Evolutionary conservation across 1,140 invertebrate genomes (phyloP), one percentile per base, ranked within the genome.

Genomic region (Stegodyphus dumicola): DNA sequence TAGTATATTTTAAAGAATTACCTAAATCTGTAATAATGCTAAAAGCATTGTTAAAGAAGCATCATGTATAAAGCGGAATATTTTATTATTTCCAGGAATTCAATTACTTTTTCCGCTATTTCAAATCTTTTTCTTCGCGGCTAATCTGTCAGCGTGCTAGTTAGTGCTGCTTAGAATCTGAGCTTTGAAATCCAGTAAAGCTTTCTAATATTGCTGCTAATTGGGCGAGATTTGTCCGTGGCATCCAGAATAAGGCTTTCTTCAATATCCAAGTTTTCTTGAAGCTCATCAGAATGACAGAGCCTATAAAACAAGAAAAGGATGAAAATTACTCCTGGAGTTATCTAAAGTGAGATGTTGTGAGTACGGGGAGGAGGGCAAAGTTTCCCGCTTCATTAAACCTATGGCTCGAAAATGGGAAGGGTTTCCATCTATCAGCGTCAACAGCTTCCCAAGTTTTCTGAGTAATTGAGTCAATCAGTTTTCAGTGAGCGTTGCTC

Each of bases 401-500:
- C 84, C 69, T 56, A 86, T 86, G 76, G 75, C 75, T 78, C 84
- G 75, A 77, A 78, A 78, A 86, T 70, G 76, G 80, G 76, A 18
- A 78, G 67, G 66, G 48, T 7, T 11, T 56, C 84, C 53, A 86
- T 86, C 84, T 78, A 86, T 86, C 84, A 78, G 66, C 75, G 84
- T 77, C 76, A 78, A 86, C 75, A 86, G 84, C 84, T 86, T 73
- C 67, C 84, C 84, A 86, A 86, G 84, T 77, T 86, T 86, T 78
- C 73, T 64, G 69, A 86, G 84, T 86, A 86, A 86, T 86, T 86
- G 84, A 86, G 75, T 86, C 84, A 86, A 86, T 86, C 84, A 86
- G 84, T 86, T 86, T 86, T 86, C 84, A 78, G 84, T 65, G 84
- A 71, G 53, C 76, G 84, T 86, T 71, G 84, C 67, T 71, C 67